Percentiles rank a stretch among this genome's conserved stretches.
Conservation (phyloP, 1,140 invertebrate genomes). For the Calephelis virginiensis region DNA sequence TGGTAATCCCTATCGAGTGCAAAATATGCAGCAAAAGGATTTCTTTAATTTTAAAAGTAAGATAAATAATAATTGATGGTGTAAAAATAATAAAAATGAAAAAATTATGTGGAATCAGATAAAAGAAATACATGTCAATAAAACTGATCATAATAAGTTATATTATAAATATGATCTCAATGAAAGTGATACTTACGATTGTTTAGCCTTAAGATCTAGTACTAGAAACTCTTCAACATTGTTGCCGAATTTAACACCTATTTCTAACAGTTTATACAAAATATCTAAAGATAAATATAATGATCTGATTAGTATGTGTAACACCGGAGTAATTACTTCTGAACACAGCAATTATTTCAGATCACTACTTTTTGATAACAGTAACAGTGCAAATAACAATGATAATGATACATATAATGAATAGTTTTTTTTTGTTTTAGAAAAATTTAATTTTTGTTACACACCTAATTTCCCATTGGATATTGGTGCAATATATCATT, state of each 20-base stretch:
- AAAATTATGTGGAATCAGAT: conserved; percentile 14
- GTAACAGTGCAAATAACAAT: no score
- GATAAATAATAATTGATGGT: conserved; percentile 11
- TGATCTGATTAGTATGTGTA: neutral
- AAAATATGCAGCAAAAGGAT: conserved; percentile 12
- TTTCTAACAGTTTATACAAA: conserved; percentile 10
- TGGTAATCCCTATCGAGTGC: conserved; percentile 9
- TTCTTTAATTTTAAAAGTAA: conserved; percentile 19
- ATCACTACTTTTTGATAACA: no score
- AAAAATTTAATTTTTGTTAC: no score
- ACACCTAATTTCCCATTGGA: no score
- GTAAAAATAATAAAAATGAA: conserved; percentile 19
- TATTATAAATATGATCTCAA: conserved; percentile 13
- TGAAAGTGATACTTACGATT: conserved; percentile 5
- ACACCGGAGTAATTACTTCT: no score
- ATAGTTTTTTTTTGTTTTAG: no score
- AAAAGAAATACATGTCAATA: conserved; percentile 16
- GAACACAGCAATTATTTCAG: no score
- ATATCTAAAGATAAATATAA: neutral
- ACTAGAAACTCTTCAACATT: conserved; percentile 5
- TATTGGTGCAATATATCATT: no score
- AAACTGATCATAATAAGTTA: neutral
- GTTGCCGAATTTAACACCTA: conserved; percentile 3
- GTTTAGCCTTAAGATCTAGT: neutral
- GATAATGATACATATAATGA: no score